Conservation (phyloP, 2,888 invertebrate species). For the Drosophila niveifrons region DNA sequence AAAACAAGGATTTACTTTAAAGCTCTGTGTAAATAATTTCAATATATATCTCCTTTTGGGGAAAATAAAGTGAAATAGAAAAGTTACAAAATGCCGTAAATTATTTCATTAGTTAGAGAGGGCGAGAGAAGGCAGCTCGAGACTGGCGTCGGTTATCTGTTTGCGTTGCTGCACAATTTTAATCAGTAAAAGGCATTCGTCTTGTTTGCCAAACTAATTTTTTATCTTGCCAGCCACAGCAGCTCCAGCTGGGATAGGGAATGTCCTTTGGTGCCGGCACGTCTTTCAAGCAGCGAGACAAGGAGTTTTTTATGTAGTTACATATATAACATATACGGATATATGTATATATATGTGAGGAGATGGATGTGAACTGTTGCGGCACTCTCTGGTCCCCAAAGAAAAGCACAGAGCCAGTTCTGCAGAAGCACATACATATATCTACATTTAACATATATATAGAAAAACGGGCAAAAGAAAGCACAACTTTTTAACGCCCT, state of each 20-base stretch:
- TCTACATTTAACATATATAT: slow-evolving; percentile 10
- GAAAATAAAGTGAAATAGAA: slow-evolving; percentile 17
- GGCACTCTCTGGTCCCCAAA: slow-evolving; percentile 69
- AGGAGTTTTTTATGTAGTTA: slow-evolving; percentile 46
- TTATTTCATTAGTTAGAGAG: slow-evolving; percentile 46
- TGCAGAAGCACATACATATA: slow-evolving; percentile 6
- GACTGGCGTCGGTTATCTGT: slow-evolving; percentile 16
- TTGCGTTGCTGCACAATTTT: slow-evolving; percentile 66
- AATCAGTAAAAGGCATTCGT: slow-evolving; percentile 84
- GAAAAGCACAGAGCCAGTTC: slow-evolving; percentile 56
- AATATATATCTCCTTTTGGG: background rate
- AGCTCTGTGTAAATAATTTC: slow-evolving; percentile 15
- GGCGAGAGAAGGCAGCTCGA: background rate
- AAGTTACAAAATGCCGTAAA: slow-evolving; percentile 40
- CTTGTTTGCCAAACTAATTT: slow-evolving; percentile 81
- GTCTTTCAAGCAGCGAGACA: slow-evolving; percentile 75
- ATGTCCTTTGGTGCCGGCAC: slow-evolving; percentile 45
- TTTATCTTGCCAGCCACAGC: slow-evolving; percentile 75
- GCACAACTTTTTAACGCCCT: slow-evolving; percentile 77
- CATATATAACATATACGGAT: slow-evolving; percentile 18
- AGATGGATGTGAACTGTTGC: slow-evolving; percentile 15
- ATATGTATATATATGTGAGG: slow-evolving; percentile 30
- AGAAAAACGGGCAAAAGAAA: slow-evolving; percentile 38
- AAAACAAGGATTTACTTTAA: background rate
- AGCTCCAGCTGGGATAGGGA: slow-evolving; percentile 19